Percentiles rank a stretch among this genome's conserved stretches.
phyloP scores from a whole-genome alignment of 2,113 vertebrate genomes.

The Guaruba guarouba region DNA sequence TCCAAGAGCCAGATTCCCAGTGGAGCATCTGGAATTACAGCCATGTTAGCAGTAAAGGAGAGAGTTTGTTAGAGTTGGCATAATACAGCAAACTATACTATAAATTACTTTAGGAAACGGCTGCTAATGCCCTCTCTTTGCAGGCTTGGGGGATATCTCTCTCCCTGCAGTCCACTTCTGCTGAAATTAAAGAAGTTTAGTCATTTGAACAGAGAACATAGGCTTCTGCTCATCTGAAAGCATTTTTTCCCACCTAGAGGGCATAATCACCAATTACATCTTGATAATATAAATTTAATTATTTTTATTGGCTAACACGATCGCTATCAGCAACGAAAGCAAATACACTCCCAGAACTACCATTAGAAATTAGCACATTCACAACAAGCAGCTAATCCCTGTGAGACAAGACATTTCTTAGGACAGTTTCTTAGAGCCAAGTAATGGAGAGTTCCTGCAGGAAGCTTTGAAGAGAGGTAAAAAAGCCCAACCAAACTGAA shows the following conservation, averaged over 20 bases:
- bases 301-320: constrained; percentile 15
- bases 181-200: constrained; percentile 15
- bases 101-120: constrained; percentile 34
- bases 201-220: background rate
- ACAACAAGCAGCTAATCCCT: background rate
- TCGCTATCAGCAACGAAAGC: background rate
- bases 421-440: background rate
- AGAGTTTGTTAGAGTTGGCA: constrained; percentile 28
- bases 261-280: constrained; percentile 44
- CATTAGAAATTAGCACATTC: background rate
- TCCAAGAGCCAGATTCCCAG: constrained; percentile 38
- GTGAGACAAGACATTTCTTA: background rate
- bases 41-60: constrained; percentile 8
- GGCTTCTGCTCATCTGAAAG: constrained; percentile 17
- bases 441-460: background rate
- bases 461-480: background rate
- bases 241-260: constrained; percentile 45
- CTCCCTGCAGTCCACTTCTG: background rate
- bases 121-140: background rate
- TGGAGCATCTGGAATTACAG: background rate
- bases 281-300: constrained; percentile 35
- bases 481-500: background rate
- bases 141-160: background rate
- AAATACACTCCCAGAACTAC: background rate
- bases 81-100: background rate